These are phyloP conservation scores for Hyposoter didymator DNA, from an alignment of 2,888 invertebrate genomes.

Conservation along the genomic window DNA sequence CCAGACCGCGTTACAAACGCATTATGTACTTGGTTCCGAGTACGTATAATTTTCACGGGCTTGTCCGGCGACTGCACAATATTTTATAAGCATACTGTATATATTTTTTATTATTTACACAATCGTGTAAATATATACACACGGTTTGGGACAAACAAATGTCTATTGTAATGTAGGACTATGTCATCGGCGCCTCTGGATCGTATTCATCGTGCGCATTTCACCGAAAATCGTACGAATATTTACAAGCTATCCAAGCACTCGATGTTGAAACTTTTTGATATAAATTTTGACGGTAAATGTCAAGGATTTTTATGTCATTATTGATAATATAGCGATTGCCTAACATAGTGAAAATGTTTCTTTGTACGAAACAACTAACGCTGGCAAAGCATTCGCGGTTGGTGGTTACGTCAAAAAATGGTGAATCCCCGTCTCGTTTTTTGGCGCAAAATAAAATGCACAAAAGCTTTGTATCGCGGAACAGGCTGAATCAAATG, in stretches of 20 bases:
- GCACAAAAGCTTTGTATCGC: background rate
- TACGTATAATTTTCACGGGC: background rate
- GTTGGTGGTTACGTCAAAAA: background rate
- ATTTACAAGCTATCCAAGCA: background rate
- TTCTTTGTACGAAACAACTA: no score
- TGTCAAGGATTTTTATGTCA: background rate
- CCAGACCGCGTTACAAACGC: slow-evolving; percentile 24
- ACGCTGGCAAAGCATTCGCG: no score
- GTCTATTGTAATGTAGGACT: background rate
- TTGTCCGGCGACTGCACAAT: background rate
- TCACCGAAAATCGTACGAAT: background rate
- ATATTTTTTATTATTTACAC: slow-evolving; percentile 1
- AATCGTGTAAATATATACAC: background rate
- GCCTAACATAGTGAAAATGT: no score
- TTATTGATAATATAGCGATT: no score
- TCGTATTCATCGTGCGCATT: background rate
- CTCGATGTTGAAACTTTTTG: background rate
- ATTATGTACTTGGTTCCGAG: slow-evolving; percentile 2
- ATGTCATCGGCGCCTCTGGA: background rate
- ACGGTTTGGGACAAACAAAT: background rate
- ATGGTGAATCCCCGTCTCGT: background rate
- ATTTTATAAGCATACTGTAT: background rate
- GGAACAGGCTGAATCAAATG: background rate
- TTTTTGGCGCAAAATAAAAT: background rate
- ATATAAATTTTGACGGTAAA: background rate